phyloP scores from a whole-genome alignment of 2,797 vertebrate species.

The Garrulus glandarius region DNA sequence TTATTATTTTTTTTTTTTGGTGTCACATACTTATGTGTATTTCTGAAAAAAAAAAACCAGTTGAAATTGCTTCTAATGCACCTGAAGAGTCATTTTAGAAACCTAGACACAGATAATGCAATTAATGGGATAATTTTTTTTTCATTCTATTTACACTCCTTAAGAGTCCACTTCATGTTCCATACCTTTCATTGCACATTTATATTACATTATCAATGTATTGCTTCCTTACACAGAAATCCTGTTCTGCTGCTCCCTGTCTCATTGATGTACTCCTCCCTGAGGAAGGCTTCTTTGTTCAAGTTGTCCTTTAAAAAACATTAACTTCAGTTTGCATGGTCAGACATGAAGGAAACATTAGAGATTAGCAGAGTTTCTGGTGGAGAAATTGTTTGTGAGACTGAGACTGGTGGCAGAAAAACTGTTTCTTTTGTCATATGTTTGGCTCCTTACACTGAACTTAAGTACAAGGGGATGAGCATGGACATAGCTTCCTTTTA shows the following conservation, averaged over 20 bases:
- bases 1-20: background rate
- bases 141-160: background rate
- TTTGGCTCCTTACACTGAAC: background rate
- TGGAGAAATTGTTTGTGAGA: background rate
- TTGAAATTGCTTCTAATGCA: background rate
- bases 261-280: background rate
- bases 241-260: background rate
- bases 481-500: background rate
- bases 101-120: background rate
- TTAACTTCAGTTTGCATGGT: background rate
- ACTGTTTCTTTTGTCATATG: background rate
- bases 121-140: background rate
- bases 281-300: background rate
- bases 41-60: background rate
- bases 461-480: background rate
- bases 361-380: background rate
- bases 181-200: background rate
- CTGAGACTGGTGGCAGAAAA: background rate
- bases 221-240: background rate
- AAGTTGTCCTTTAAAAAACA: background rate
- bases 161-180: background rate
- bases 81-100: background rate
- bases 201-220: background rate
- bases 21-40: rapidly evolving
- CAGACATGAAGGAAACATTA: background rate